These are phyloP conservation scores for Lordiphosa clarofinis DNA, from an alignment of 1,140 invertebrate species.

Conservation along the genomic window DNA sequence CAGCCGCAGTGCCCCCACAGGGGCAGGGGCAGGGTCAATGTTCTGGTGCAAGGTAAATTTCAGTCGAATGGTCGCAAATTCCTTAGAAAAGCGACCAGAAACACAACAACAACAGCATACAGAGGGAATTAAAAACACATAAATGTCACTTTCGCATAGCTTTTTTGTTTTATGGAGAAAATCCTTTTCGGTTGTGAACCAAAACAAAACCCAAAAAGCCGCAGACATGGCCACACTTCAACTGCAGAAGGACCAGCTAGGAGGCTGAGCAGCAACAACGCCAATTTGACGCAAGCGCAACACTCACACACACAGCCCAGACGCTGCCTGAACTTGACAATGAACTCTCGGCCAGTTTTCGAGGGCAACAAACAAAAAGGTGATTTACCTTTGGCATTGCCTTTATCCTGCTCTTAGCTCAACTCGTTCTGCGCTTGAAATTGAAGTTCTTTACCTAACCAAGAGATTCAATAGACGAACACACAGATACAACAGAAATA, in stretches of 20 bases:
- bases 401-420: slow-evolving; percentile 2
- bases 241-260: slow-evolving; percentile 31
- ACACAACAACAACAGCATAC: slow-evolving; percentile 12
- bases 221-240: slow-evolving; percentile 53
- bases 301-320: slow-evolving; percentile 40
- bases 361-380: slow-evolving; percentile 39
- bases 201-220: slow-evolving; percentile 39
- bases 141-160: slow-evolving; percentile 73
- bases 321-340: slow-evolving; percentile 49
- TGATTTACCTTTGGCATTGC: slow-evolving; percentile 37
- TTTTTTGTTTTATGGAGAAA: slow-evolving; percentile 73
- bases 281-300: slow-evolving; percentile 68
- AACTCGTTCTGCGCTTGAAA: slow-evolving; percentile 5
- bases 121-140: slow-evolving; percentile 75
- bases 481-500: slow-evolving; percentile 16
- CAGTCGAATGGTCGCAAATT: slow-evolving; percentile 47
- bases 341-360: slow-evolving; percentile 45
- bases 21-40: slow-evolving; percentile 50
- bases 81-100: slow-evolving; percentile 43
- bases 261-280: slow-evolving; percentile 30
- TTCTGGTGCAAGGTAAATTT: slow-evolving; percentile 59
- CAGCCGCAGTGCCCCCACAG: neutral
- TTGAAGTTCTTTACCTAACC: slow-evolving; percentile 8
- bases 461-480: slow-evolving; percentile 13
- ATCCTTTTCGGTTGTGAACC: slow-evolving; percentile 39